Base-by-base conservation (phyloP, 2,797 vertebrate species). In the Falco concolor region DNA sequence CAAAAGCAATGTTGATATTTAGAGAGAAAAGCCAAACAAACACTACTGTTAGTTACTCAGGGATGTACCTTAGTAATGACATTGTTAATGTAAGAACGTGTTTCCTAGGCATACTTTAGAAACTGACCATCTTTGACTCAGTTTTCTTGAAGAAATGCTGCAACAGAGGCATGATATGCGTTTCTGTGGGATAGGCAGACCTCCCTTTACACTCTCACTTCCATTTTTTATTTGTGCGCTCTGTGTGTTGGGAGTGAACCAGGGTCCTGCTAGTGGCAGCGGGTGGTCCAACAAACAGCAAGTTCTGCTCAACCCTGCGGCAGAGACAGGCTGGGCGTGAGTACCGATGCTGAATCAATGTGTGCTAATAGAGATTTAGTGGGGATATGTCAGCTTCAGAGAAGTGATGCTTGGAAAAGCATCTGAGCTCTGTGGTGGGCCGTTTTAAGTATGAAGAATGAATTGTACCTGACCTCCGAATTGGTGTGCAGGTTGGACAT, bases 401-500 rank as follows among this genome's bases (percentile, higher is more conserved):
- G 86, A 88, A 88, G 27, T 23, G 44, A 49, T 54, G 74, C 40
- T 13, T 90, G 77, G 42, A 96, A 93, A 81, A 32, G 50, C 50
- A 61, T 84, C 57, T 76, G 50, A 75, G 94, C 83, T 94, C 42
- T 27, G 90, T 61, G 69, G 63, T 65, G 30, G 61, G 47, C 57
- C 90, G 90, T 93, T 95, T 94, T 95, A 92, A 93, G 73, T 30
- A 63, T 0, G 2, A 75, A 94, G 61, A 93, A 75, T 61, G 56
- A 96, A 81, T 90, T 90, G 38, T 73, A 76, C 82, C 63, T 95
- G 61, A 93, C 65, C 76, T 86, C 42, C 78, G 73, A 95, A 65
- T 81, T 45, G 81, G 28, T 77, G 77, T 84, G 61, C 77, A 93
- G 45, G 50, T 90, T 84, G 77, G 65, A 69, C 45, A 11, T 13